A percentile compares a stretch with the other conserved stretches of the same genome.
These are phyloP conservation scores for Cynaeus angustus DNA, from an alignment of 2,888 invertebrate genomes.

Conservation along the genomic window DNA sequence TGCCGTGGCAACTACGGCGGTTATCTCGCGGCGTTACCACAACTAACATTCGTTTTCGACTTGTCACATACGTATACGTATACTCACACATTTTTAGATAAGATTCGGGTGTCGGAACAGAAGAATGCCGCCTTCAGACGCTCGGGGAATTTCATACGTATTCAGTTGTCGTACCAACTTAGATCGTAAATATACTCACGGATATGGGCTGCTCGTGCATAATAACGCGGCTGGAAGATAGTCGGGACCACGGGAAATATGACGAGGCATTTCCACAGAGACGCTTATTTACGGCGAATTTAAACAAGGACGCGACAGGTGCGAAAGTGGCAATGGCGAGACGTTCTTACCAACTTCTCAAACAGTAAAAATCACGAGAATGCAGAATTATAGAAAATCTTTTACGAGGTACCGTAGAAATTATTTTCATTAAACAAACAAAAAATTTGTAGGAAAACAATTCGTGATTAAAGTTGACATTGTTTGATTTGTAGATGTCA, in stretches of 20 bases:
- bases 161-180: conserved; percentile 55
- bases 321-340: no score
- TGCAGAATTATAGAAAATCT: no score
- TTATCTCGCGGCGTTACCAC: conserved; percentile 68
- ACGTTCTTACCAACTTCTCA: no score
- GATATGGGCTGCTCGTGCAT: conserved; percentile 43
- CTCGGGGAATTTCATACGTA: conserved; percentile 58
- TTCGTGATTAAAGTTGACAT: no score
- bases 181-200: conserved; percentile 57
- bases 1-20: conserved; percentile 62
- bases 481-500: no score
- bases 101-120: conserved; percentile 63
- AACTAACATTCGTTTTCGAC: conserved; percentile 68
- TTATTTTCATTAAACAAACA: no score
- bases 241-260: conserved; percentile 38
- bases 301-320: no score
- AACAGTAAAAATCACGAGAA: no score
- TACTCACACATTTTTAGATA: conserved; percentile 64
- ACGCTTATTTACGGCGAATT: conserved; percentile 9
- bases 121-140: conserved; percentile 54
- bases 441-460: no score
- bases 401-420: no score
- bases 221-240: conserved; percentile 44
- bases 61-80: conserved; percentile 67
- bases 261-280: conserved; percentile 21